These are phyloP conservation scores for Euphydryas editha DNA, from an alignment of 2,888 invertebrate species.

Conservation along the genomic window DNA sequence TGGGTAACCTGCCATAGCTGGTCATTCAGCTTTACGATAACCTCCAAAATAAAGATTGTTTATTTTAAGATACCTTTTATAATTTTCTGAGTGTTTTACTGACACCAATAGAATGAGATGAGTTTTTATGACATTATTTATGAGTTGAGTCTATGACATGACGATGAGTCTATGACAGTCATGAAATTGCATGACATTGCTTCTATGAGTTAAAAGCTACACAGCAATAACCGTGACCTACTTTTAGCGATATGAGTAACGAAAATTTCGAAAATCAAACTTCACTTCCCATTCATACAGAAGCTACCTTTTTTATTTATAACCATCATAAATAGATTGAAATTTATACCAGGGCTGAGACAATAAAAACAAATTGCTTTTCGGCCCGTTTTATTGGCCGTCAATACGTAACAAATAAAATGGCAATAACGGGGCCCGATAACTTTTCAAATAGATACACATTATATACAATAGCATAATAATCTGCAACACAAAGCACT, in stretches of 20 bases:
- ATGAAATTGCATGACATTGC: too few species aligned
- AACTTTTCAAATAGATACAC: constrained; percentile 55
- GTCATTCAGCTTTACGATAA: too few species aligned
- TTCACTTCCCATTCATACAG: constrained; percentile 24
- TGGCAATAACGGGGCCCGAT: constrained; percentile 53
- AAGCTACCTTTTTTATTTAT: constrained; percentile 52
- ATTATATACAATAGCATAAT: constrained; percentile 54
- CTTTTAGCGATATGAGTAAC: constrained; percentile 9
- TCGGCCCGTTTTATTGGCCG: constrained; percentile 65
- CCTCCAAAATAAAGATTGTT: too few species aligned
- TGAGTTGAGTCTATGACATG: too few species aligned
- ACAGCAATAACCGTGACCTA: constrained; percentile 19
- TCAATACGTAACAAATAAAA: constrained; percentile 71
- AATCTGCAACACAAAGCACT: constrained; percentile 57
- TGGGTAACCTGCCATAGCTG: not conserved
- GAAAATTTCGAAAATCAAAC: constrained; percentile 18
- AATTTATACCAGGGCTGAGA: constrained; percentile 68
- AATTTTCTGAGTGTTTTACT: too few species aligned
- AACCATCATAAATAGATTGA: constrained; percentile 75
- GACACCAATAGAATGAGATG: too few species aligned
- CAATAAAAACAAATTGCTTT: constrained; percentile 73
- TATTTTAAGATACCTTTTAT: too few species aligned
- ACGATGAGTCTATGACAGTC: too few species aligned
- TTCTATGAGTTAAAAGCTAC: not conserved
- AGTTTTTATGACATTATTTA: too few species aligned